Percentiles rank a stretch among this genome's conserved stretches.
Conservation (phyloP, 1,140 invertebrate species). For the Asobara japonica region DNA sequence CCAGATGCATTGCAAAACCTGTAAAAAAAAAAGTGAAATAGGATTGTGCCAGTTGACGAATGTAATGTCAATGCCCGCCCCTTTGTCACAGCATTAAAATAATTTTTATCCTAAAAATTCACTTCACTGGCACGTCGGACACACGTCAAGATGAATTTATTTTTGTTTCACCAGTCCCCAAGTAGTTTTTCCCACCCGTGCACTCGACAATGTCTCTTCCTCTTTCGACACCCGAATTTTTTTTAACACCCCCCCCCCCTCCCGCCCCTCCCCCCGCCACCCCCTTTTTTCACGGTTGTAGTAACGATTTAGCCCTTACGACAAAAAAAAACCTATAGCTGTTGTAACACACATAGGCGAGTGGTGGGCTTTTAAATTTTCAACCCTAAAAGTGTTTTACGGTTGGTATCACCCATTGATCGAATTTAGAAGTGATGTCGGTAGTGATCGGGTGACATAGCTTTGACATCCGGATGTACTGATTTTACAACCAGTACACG, state of each 20-base stretch:
- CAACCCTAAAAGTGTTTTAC: slow-evolving; percentile 68
- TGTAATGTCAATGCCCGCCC: too few relatives aligned
- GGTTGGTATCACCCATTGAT: slow-evolving; percentile 65
- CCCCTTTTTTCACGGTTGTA: slow-evolving; percentile 52
- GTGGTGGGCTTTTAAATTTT: slow-evolving; percentile 58
- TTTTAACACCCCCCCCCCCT: background rate
- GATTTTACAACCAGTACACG: slow-evolving; percentile 65
- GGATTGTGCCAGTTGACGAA: too few relatives aligned
- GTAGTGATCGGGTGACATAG: slow-evolving; percentile 54
- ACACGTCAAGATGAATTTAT: slow-evolving; percentile 46
- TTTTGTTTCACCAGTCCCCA: slow-evolving; percentile 36
- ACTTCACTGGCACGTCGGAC: slow-evolving; percentile 21
- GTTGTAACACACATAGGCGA: background rate
- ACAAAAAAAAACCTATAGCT: slow-evolving; percentile 16
- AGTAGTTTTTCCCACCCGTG: slow-evolving; percentile 14
- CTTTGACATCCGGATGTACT: slow-evolving; percentile 67
- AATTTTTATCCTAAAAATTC: slow-evolving; percentile 25
- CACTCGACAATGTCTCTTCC: slow-evolving; percentile 16
- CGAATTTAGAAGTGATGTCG: slow-evolving; percentile 64
- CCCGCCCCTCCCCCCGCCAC: background rate
- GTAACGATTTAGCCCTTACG: slow-evolving; percentile 50
- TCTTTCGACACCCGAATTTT: slow-evolving; percentile 26
- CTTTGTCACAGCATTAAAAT: background rate
- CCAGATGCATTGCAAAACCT: too few relatives aligned
- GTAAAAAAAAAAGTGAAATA: too few relatives aligned